A percentile compares a stretch with the other conserved stretches of the same genome.
phyloP scores from a whole-genome alignment of 2,113 vertebrate genomes.

The Thermophis baileyi region DNA sequence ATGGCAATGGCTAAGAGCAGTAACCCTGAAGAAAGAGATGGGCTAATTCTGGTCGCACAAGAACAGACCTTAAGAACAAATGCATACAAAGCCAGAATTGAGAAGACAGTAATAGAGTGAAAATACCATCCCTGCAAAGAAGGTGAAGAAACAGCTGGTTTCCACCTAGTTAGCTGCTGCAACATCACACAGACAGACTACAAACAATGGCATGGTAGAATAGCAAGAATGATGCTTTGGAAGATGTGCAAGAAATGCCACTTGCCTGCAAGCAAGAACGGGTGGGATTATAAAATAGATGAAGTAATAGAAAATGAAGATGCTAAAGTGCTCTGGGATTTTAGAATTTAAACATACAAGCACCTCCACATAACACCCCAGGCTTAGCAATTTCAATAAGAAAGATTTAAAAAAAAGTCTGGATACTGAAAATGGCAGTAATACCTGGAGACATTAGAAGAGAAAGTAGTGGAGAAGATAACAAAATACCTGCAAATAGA shows the following conservation, averaged over 20 bases:
- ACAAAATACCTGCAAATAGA: background rate
- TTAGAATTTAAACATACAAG: background rate
- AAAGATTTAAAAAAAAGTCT: background rate
- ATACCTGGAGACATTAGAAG: background rate
- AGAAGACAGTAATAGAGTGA: background rate
- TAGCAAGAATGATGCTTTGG: background rate
- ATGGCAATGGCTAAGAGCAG: background rate
- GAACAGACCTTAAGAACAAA: background rate
- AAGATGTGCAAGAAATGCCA: background rate
- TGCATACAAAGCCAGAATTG: background rate
- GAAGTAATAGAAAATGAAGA: background rate
- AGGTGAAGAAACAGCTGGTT: background rate
- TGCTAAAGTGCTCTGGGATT: background rate
- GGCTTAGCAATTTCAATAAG: background rate
- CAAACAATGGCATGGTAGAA: background rate
- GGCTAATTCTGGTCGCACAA: background rate
- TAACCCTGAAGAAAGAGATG: background rate
- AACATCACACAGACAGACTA: background rate
- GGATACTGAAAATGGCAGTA: background rate
- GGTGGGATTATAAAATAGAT: background rate
- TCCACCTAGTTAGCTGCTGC: background rate
- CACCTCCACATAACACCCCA: background rate
- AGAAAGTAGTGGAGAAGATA: background rate
- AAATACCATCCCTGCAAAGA: background rate
- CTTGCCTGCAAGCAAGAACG: background rate